Percentiles rank a stretch among this genome's conserved stretches.
phyloP scores from a whole-genome alignment of 2,797 vertebrate genomes.

The Leptatherina wallacei region DNA sequence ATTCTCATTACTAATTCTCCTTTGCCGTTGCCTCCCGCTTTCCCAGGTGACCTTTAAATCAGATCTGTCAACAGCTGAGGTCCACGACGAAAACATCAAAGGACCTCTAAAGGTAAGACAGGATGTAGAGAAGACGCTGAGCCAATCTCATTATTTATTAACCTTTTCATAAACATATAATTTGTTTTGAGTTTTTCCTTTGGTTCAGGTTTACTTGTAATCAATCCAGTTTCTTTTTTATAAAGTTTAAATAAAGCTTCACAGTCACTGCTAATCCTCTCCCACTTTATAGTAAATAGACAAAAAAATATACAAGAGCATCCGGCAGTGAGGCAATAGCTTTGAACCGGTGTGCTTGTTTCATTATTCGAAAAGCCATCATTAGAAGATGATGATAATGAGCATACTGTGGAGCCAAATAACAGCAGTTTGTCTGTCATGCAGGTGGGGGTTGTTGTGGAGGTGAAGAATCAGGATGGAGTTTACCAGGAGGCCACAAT shows the following conservation, averaged over 20 bases:
- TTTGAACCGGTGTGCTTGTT: conserved; percentile 6
- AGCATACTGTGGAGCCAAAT: conserved; percentile 16
- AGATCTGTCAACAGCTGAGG: conserved; percentile 83
- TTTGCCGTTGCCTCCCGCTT: conserved; percentile 22
- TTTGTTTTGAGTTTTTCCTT: background rate
- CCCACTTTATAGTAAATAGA: background rate
- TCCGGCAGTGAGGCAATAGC: conserved; percentile 4
- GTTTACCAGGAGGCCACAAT: conserved; percentile 86
- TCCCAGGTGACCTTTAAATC: conserved; percentile 87
- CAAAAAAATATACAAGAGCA: conserved; percentile 7
- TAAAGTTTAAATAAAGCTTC: conserved; percentile 15
- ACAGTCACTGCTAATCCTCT: background rate
- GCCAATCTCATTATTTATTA: background rate
- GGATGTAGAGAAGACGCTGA: conserved; percentile 3
- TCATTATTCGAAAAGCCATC: conserved; percentile 38
- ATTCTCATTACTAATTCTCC: conserved; percentile 55
- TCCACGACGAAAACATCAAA: conserved; percentile 87
- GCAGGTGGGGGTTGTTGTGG: conserved; percentile 85
- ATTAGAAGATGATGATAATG: conserved; percentile 22
- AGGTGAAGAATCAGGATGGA: conserved; percentile 86
- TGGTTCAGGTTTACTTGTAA: background rate
- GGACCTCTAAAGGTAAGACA: conserved; percentile 84
- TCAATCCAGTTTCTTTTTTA: background rate
- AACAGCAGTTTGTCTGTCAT: conserved; percentile 41
- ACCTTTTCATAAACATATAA: background rate